Base-by-base conservation (phyloP, 2,888 invertebrate species). In the Nephrotoma guestfalica region DNA sequence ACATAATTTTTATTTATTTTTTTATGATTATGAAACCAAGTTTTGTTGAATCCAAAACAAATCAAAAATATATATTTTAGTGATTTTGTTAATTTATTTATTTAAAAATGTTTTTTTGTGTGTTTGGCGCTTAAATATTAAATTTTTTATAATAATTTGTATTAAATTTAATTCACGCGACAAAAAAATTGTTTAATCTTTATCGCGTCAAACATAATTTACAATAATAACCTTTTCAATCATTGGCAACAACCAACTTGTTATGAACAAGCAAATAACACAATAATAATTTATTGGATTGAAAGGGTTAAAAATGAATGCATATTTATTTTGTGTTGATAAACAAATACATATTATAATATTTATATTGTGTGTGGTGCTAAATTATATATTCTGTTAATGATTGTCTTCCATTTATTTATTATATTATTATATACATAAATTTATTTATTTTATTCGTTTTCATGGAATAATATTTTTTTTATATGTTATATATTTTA, bases 261-360 rank as follows among this genome's bases (percentile, higher is more conserved):
- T 30, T 71, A 71, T 71, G 4, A 1, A 71, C 71, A 2, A 18
- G 57, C 47, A 15, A 71, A 71, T 30, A 9, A 71, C 30, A 43
- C 9, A 18, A 7, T 71, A 30, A 71, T 71, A 71, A 71, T 30
- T 71, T 71, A 71, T 30, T 30, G 71, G 30, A 71, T 71, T 71
- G 47, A 47, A 47, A 47, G 47, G 71, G 71, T 30, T 71, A 71
- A 71, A 57, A 71, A 30, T 71, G 11, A 30, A 71, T 71, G 71
- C 71, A 71, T 71, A 71, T 71, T 89, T 89, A 89, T 89, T 89
- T 89, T 89, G 89, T 89, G 85, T 87, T 86, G 42, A 41, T 86
- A 51, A 42, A 86, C 71, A 71, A 86, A 85, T 86, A 86, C 86
- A 85, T 85, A 86, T 87, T 30, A 30, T 30, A 30, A 87, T 87